phyloP scores from a whole-genome alignment of 2,888 invertebrate species.

The Dinocampus coccinellae region DNA sequence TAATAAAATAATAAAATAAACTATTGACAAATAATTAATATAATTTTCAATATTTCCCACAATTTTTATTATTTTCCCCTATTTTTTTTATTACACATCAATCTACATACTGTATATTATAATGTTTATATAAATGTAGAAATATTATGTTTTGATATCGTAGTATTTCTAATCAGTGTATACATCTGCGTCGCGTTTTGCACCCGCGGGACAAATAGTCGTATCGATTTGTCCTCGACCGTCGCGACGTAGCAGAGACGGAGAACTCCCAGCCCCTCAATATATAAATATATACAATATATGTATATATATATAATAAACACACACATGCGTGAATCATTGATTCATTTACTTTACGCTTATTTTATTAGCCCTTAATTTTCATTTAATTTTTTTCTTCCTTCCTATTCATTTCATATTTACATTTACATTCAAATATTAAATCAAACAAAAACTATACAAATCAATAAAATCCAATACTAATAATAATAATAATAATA shows the following conservation, averaged over 20 bases:
- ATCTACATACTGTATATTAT: neutral
- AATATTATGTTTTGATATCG: neutral
- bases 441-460: neutral
- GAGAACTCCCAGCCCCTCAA: neutral
- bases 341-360: constrained; percentile 20
- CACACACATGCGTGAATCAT: constrained; percentile 13
- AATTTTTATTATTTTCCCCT: neutral
- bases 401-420: neutral
- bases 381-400: neutral
- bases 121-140: neutral
- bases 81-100: neutral
- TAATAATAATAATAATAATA: neutral
- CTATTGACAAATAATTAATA: too few relatives aligned
- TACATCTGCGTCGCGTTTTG: constrained; percentile 10
- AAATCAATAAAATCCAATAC: neutral
- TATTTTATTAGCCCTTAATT: too few relatives aligned
- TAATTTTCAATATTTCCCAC: too few relatives aligned
- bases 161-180: constrained; percentile 7
- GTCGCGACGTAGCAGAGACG: neutral
- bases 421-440: neutral
- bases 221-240: constrained; percentile 11
- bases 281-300: neutral
- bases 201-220: constrained; percentile 12
- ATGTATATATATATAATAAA: neutral
- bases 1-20: too few relatives aligned